These are phyloP conservation scores for Electrona antarctica DNA, from an alignment of 2,113 vertebrate species.

Conservation along the genomic window DNA sequence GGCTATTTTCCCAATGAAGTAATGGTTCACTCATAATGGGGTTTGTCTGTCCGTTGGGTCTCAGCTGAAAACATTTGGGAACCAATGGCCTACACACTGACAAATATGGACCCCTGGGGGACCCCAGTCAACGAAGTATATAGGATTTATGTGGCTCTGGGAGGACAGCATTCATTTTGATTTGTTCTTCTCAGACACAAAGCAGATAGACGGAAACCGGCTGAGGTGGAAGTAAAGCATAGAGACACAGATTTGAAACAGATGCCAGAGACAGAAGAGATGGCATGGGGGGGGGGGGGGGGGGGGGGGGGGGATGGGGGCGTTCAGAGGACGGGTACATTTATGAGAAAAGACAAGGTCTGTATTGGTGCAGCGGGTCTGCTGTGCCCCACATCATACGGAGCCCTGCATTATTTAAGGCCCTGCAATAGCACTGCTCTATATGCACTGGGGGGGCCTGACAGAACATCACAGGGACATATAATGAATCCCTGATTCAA, in stretches of 20 bases:
- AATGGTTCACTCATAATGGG: too few species aligned
- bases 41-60: too few species aligned
- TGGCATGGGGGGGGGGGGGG: not conserved
- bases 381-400: constrained; percentile 55
- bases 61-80: too few species aligned
- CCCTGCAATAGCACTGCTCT: constrained; percentile 51
- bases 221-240: constrained; percentile 6
- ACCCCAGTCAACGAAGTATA: too few species aligned
- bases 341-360: constrained; percentile 44
- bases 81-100: too few species aligned
- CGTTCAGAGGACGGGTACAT: constrained; percentile 20
- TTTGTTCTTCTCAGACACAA: not conserved
- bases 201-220: not conserved
- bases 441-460: constrained; percentile 26
- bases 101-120: too few species aligned
- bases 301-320: constrained; percentile 8
- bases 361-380: constrained; percentile 45
- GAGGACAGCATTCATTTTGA: too few species aligned
- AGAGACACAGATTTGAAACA: constrained; percentile 24
- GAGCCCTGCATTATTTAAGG: constrained; percentile 73
- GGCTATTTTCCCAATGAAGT: too few species aligned
- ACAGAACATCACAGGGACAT: constrained; percentile 27
- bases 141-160: too few species aligned
- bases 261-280: constrained; percentile 1
- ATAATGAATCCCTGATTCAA: not conserved